Conservation (phyloP, 2,113 vertebrate genomes). For the Spermophilus dauricus region DNA sequence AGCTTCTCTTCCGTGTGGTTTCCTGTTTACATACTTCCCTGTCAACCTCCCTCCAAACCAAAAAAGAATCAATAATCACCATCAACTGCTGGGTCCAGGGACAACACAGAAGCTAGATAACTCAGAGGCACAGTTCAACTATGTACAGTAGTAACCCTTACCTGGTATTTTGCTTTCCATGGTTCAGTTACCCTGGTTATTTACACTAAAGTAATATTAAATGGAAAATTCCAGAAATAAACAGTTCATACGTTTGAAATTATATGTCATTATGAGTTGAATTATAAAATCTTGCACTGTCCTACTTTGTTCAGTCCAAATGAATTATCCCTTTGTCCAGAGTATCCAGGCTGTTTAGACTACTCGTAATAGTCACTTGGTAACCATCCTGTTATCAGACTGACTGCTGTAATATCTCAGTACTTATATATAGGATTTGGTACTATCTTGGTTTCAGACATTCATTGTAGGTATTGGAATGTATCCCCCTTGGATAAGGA, state of each 20-base stretch:
- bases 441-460: not conserved
- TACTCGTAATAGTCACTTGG: not conserved
- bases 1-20: not conserved
- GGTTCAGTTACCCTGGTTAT: not conserved
- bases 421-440: not conserved
- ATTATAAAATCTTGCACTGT: not conserved
- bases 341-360: not conserved
- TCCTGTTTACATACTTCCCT: not conserved
- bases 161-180: not conserved
- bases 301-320: not conserved
- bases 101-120: conserved; percentile 8
- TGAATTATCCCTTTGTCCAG: not conserved
- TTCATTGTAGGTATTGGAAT: not conserved
- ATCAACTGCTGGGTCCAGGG: not conserved
- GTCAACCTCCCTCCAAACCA: not conserved
- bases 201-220: not conserved
- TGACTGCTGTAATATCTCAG: not conserved
- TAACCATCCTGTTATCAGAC: not conserved
- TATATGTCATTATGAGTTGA: not conserved
- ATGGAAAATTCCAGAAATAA: not conserved
- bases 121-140: not conserved
- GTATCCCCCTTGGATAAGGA: not conserved
- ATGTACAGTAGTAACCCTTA: not conserved
- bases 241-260: not conserved
- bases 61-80: not conserved